Percentiles rank a stretch among this genome's conserved stretches.
Evolutionary conservation across 1,140 invertebrate species (phyloP).

Genomic region (Rhyzopertha dominica): DNA sequence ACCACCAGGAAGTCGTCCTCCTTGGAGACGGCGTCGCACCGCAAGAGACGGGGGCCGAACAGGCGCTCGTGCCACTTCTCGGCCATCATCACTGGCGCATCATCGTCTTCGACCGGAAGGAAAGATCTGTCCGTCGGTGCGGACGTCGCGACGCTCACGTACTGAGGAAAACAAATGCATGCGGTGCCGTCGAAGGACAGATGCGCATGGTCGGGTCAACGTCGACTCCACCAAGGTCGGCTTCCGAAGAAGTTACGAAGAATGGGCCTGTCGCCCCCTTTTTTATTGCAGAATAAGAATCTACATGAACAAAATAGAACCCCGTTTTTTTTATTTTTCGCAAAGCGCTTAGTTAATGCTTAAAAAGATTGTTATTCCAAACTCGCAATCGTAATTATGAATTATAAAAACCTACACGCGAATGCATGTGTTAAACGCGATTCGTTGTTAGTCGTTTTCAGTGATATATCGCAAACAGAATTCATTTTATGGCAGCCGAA

Average conservation of each 20-base stretch:
- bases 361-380: no score
- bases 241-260: not conserved
- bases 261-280: no score
- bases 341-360: no score
- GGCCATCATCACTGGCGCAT: not conserved
- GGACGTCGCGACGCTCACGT: constrained; percentile 23
- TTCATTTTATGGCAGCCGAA: no score
- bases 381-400: no score
- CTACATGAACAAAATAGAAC: no score
- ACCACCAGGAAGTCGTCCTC: constrained; percentile 44
- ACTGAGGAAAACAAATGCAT: constrained; percentile 21
- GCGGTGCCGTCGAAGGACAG: not conserved
- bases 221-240: not conserved
- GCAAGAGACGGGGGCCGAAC: constrained; percentile 50
- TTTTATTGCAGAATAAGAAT: no score
- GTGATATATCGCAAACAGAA: no score
- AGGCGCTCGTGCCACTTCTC: constrained; percentile 41
- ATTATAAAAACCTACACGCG: no score
- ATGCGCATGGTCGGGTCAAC: not conserved
- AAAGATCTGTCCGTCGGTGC: constrained; percentile 1
- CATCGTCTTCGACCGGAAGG: not conserved
- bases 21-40: constrained; percentile 45
- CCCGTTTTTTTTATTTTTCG: no score
- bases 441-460: no score
- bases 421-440: no score